Evolutionary conservation across 2,113 vertebrate species (phyloP), one percentile per base, ranked within the genome.

Genomic region (Xenopus laevis): DNA sequence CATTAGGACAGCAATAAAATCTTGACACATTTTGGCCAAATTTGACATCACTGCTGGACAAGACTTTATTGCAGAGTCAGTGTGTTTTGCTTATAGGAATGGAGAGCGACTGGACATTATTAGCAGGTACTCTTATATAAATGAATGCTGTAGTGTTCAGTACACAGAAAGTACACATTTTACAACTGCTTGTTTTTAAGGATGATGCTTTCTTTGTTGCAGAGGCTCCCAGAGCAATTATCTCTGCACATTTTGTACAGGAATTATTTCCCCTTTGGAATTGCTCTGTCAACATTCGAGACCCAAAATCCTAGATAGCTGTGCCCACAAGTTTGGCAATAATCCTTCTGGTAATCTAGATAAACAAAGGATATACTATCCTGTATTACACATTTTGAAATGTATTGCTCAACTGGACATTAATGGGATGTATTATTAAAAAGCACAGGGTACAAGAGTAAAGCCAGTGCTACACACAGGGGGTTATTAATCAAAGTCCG

Each of bases 141-240:
- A 50, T n/a, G 58, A 10, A 40, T 50, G 55, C 33, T 27, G 21
- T 13, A 16, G 58, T 27, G 30, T 44, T 46, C 57, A 59, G 68
- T 70, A 10, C 68, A 46, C 57, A 17, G 45, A 23, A 40, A 20
- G 58, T 17, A 23, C n/a, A 59, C 15, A 58, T 61, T 71, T 71
- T 71, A 44, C 30, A 50, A 60, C 58, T 60, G 21, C 13, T 17
- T 50, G 47, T 50, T 71, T 47, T 61, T 21, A 7, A 21, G 55
- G 55, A 21, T 16, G 21, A 60, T 23, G 12, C 18, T 71, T 46
- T 59, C 52, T 21, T 45, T 59, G 65, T 27, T 33, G 13, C 10
- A 40, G 21, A 50, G 15, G 17, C 71, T 46, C 33, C 57, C 63
- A 18, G 40, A 21, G 33, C 21, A 50, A 67, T 74, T 66, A 74